phyloP scores from a whole-genome alignment of 2,113 vertebrate genomes.

The Rhinopomastus cyanomelas region DNA sequence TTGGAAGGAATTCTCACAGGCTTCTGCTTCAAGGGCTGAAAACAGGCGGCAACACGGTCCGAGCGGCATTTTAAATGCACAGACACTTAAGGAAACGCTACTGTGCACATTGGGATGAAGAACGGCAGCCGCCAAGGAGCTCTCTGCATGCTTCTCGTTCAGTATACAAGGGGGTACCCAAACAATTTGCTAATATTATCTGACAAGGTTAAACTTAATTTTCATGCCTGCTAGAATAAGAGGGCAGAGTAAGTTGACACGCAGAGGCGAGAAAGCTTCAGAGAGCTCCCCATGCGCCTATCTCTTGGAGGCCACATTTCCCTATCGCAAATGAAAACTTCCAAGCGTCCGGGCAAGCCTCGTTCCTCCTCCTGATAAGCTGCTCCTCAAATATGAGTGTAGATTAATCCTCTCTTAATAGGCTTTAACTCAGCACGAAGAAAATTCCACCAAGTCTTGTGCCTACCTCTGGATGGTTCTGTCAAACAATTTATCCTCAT shows the following conservation, averaged over 20 bases:
- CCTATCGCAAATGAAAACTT: conserved; percentile 79
- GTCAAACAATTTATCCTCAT: conserved; percentile 75
- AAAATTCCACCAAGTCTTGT: conserved; percentile 86
- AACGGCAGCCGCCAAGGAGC: conserved; percentile 8
- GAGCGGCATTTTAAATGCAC: conserved; percentile 41
- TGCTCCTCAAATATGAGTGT: conserved; percentile 83
- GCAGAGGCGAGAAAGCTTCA: conserved; percentile 64
- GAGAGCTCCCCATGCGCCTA: conserved; percentile 75
- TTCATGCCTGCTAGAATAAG: conserved; percentile 34
- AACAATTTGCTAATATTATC: conserved; percentile 60
- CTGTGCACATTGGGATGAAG: conserved; percentile 35
- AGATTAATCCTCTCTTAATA: conserved; percentile 92
- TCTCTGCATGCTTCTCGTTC: conserved; percentile 43
- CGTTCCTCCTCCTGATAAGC: conserved; percentile 81
- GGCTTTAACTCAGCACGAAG: conserved; percentile 80
- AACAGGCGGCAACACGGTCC: conserved; percentile 42
- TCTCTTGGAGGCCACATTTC: conserved; percentile 87
- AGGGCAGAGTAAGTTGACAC: conserved; percentile 57
- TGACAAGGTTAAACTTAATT: conserved; percentile 69
- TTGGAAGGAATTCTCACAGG: conserved; percentile 42
- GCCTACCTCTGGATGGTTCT: conserved; percentile 65
- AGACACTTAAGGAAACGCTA: conserved; percentile 55
- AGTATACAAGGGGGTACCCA: conserved; percentile 29
- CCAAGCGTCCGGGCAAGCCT: conserved; percentile 79
- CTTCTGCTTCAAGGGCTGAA: conserved; percentile 27